phyloP scores from a whole-genome alignment of 1,140 invertebrate species.

The Brachionus koreanus region DNA sequence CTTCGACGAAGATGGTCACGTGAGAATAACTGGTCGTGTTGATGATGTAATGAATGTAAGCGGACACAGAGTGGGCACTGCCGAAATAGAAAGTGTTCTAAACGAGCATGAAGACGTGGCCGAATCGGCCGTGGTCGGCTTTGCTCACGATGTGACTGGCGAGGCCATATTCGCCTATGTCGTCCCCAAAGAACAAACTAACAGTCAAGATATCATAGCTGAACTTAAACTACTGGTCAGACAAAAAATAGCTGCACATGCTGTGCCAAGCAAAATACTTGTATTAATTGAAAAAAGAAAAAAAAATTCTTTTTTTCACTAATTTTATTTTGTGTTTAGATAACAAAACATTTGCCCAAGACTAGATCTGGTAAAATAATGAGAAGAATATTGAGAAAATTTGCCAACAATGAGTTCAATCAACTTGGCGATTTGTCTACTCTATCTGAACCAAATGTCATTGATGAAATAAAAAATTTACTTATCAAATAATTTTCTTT shows the following conservation, averaged over 20 bases:
- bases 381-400: constrained; percentile 58
- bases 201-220: constrained; percentile 47
- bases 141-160: constrained; percentile 61
- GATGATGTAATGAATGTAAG: constrained; percentile 58
- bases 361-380: constrained; percentile 61
- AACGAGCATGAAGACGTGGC: constrained; percentile 57
- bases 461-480: constrained; percentile 58
- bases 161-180: constrained; percentile 59
- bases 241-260: constrained; percentile 53
- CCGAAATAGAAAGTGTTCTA: constrained; percentile 61
- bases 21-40: constrained; percentile 60
- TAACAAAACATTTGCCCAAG: constrained; percentile 55
- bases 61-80: constrained; percentile 60
- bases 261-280: constrained; percentile 55
- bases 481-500: no score
- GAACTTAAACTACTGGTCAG: constrained; percentile 51
- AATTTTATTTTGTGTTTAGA: constrained; percentile 43
- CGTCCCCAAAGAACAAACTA: constrained; percentile 49
- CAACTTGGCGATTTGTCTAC: constrained; percentile 90
- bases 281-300: constrained; percentile 38
- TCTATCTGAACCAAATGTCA: constrained; percentile 77
- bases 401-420: constrained; percentile 52
- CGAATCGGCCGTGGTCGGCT: constrained; percentile 61
- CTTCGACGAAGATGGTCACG: constrained; percentile 54
- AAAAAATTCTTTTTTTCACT: neutral